Evolutionary conservation across 2,888 invertebrate species (phyloP).

Genomic region (Acanthacorydalis orientalis): DNA sequence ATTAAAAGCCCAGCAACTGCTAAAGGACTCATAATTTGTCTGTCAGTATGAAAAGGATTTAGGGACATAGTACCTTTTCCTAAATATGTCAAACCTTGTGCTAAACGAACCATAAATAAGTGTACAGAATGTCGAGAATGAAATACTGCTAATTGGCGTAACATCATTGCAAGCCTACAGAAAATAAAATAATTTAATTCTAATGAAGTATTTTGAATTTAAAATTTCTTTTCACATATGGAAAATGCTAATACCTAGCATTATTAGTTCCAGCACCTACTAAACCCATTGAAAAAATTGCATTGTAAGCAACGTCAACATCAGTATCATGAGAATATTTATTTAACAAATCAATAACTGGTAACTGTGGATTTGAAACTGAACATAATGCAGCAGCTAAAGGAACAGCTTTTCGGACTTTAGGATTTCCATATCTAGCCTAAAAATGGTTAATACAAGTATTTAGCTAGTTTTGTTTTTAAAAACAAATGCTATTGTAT

Average conservation of each 20-base stretch:
- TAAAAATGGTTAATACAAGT: constrained; percentile 15
- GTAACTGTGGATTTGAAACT: constrained; percentile 88
- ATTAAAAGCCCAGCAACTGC: constrained; percentile 86
- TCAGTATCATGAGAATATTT: constrained; percentile 98
- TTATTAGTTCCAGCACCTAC: constrained; percentile 80
- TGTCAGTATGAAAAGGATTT: constrained; percentile 89
- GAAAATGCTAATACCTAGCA: constrained; percentile 27
- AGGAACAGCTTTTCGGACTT: constrained; percentile 87
- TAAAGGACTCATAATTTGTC: constrained; percentile 83
- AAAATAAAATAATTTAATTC: constrained; percentile 1
- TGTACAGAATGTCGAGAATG: constrained; percentile 94
- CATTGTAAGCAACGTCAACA: constrained; percentile 92
- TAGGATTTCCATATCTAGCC: constrained; percentile 85
- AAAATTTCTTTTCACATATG: not conserved
- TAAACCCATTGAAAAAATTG: constrained; percentile 94
- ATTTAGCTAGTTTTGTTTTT: not conserved
- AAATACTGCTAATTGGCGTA: constrained; percentile 90
- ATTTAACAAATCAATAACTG: constrained; percentile 88
- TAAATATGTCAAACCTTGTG: constrained; percentile 90
- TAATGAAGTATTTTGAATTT: constrained; percentile 1
- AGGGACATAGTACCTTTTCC: constrained; percentile 97
- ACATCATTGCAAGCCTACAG: constrained; percentile 81
- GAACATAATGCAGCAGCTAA: constrained; percentile 88
- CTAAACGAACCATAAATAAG: constrained; percentile 91
- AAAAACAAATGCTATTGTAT: not conserved